phyloP scores from a whole-genome alignment of 1,140 invertebrate genomes.

The Ptiloglossa arizonensis region DNA sequence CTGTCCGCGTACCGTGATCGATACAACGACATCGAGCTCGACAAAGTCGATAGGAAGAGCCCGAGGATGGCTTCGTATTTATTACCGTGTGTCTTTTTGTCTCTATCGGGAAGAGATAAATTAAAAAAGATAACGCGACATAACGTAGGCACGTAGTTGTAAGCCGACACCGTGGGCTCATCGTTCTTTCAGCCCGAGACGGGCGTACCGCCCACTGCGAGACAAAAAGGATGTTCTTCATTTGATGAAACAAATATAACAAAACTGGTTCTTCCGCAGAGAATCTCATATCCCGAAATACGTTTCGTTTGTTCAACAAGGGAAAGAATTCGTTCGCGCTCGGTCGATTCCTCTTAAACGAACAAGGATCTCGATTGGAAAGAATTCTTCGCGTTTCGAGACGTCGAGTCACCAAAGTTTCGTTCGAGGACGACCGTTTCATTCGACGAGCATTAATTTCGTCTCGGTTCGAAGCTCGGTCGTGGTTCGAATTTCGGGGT shows the following conservation, averaged over 20 bases:
- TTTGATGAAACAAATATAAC: constrained; percentile 46
- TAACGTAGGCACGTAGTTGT: constrained; percentile 55
- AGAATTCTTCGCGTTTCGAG: too few relatives aligned
- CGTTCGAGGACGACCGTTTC: too few relatives aligned
- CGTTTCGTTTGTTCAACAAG: constrained; percentile 16
- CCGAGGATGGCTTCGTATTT: neutral
- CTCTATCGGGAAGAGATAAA: constrained; percentile 28
- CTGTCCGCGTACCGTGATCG: constrained; percentile 18
- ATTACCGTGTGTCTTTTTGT: constrained; percentile 11
- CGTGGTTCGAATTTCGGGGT: too few relatives aligned
- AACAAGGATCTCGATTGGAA: constrained; percentile 3
- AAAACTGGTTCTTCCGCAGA: constrained; percentile 51
- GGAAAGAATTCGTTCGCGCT: too few relatives aligned
- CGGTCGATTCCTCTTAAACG: too few relatives aligned
- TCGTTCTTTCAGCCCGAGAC: constrained; percentile 55
- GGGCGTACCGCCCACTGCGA: constrained; percentile 60
- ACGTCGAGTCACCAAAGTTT: too few relatives aligned
- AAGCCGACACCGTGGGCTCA: constrained; percentile 64
- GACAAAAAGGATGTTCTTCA: constrained; percentile 66
- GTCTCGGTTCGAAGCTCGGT: too few relatives aligned
- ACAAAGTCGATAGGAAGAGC: neutral
- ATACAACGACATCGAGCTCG: neutral
- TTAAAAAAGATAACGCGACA: constrained; percentile 50
- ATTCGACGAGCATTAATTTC: too few relatives aligned
- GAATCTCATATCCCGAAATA: constrained; percentile 48